phyloP scores from a whole-genome alignment of 1,140 invertebrate species.

The Megalopta genalis region DNA sequence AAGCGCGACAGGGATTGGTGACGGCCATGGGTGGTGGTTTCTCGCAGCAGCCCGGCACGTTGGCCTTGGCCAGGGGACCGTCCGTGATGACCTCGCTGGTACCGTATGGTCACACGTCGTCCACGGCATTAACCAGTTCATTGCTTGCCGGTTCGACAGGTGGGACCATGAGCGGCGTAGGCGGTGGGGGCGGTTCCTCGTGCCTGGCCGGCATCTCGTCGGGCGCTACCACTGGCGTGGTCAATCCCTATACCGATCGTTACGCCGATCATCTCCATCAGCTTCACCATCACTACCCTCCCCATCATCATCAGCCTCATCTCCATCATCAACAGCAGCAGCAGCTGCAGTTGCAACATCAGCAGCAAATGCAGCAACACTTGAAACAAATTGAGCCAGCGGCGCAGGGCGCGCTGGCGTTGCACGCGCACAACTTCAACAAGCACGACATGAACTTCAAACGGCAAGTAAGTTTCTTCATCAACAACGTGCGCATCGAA shows the following conservation, averaged over 20 bases:
- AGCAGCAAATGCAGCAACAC: slow-evolving; percentile 70
- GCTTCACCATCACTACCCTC: slow-evolving; percentile 50
- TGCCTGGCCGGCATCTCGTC: slow-evolving; percentile 76
- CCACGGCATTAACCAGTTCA: slow-evolving; percentile 70
- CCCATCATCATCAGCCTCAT: slow-evolving; percentile 59
- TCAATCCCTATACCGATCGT: slow-evolving; percentile 75
- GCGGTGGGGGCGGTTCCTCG: slow-evolving; percentile 58
- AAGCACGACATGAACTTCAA: slow-evolving; percentile 85
- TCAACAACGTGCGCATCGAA: slow-evolving; percentile 87
- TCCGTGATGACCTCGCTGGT: slow-evolving; percentile 68
- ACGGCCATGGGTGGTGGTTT: slow-evolving; percentile 50
- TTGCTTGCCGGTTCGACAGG: slow-evolving; percentile 74
- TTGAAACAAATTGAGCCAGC: slow-evolving; percentile 77
- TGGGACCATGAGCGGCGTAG: slow-evolving; percentile 51
- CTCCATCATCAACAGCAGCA: slow-evolving; percentile 64
- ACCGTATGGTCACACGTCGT: slow-evolving; percentile 66
- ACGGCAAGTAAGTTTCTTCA: slow-evolving; percentile 91
- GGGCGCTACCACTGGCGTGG: slow-evolving; percentile 78
- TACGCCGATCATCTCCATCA: slow-evolving; percentile 65
- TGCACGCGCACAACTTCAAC: slow-evolving; percentile 81
- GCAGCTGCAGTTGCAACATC: slow-evolving; percentile 65
- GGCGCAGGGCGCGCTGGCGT: slow-evolving; percentile 76
- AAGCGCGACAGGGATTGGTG: slow-evolving; percentile 43
- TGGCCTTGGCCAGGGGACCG: slow-evolving; percentile 66
- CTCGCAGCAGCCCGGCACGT: slow-evolving; percentile 61